A percentile compares a stretch with the other conserved stretches of the same genome.
phyloP scores from a whole-genome alignment of 2,888 invertebrate species.

The Silvanus unidentatus region DNA sequence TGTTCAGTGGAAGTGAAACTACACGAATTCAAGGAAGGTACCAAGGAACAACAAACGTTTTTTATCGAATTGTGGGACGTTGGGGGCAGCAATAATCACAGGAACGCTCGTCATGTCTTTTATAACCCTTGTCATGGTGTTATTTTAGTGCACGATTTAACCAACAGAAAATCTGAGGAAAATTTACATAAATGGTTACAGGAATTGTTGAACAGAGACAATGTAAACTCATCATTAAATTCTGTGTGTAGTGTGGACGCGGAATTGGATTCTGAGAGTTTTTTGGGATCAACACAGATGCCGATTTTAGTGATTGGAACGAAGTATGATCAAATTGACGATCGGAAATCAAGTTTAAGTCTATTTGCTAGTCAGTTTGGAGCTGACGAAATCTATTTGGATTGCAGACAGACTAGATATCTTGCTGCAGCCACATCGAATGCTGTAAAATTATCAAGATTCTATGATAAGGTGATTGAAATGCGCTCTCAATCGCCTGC shows the following conservation, averaged over 20 bases:
- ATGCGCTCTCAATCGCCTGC: slow-evolving; percentile 44
- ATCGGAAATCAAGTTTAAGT: slow-evolving; percentile 60
- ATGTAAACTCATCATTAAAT: slow-evolving; percentile 34
- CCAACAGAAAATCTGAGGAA: slow-evolving; percentile 91
- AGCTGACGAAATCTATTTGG: slow-evolving; percentile 88
- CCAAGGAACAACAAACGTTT: slow-evolving; percentile 81
- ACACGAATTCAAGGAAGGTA: slow-evolving; percentile 92
- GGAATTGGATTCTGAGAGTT: slow-evolving; percentile 80
- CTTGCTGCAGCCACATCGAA: slow-evolving; percentile 93
- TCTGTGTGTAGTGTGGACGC: slow-evolving; percentile 45
- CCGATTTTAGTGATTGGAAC: slow-evolving; percentile 94
- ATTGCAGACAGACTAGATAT: slow-evolving; percentile 66
- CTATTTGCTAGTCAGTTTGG: slow-evolving; percentile 84
- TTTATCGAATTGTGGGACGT: slow-evolving; percentile 97
- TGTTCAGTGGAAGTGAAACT: slow-evolving; percentile 93
- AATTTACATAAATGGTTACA: slow-evolving; percentile 90
- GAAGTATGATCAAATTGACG: slow-evolving; percentile 81
- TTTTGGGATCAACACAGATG: slow-evolving; percentile 77
- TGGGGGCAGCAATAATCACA: slow-evolving; percentile 89
- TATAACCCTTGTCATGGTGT: slow-evolving; percentile 92
- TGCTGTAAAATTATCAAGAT: slow-evolving; percentile 86
- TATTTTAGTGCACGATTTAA: slow-evolving; percentile 93
- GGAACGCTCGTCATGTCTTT: slow-evolving; percentile 89
- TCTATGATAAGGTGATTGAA: slow-evolving; percentile 83
- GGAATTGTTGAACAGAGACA: slow-evolving; percentile 78